Evolutionary conservation across 53 echinoderm and acorn worm species (phyloP).

Genomic region (Astropecten irregularis): DNA sequence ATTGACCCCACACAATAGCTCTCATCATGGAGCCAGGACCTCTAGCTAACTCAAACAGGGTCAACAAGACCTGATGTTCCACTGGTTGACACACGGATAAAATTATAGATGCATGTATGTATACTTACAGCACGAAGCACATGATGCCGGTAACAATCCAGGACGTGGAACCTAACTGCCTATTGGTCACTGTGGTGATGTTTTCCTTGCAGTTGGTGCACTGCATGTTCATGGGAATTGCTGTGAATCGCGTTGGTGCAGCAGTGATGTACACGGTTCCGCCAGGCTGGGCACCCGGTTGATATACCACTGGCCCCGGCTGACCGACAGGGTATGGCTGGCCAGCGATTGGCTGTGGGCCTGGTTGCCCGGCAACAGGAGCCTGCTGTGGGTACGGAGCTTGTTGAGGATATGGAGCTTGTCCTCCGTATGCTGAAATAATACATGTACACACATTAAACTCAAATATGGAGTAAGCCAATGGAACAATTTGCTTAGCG

Average conservation of each 20-base stretch:
- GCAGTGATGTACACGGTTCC: not conserved
- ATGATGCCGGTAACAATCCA: conserved; percentile 37
- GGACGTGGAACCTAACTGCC: conserved; percentile 51
- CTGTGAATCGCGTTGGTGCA: not conserved
- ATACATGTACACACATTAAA: no score
- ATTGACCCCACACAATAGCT: no score
- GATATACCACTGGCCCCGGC: not conserved
- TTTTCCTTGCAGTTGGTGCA: conserved; percentile 74
- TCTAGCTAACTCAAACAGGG: no score
- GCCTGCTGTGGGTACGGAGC: not conserved
- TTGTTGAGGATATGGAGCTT: not conserved
- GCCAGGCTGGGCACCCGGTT: no score
- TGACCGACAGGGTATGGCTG: not conserved
- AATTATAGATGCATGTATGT: no score
- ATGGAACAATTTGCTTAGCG: not conserved
- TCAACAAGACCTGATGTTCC: no score
- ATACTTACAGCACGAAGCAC: conserved; percentile 57
- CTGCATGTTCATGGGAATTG: conserved; percentile 1
- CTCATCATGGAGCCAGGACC: no score
- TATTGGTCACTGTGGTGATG: conserved; percentile 47
- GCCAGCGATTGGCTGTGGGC: not conserved
- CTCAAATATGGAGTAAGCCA: not conserved
- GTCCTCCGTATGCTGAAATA: no score
- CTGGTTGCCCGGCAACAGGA: not conserved
- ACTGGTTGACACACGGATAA: no score